Base-by-base conservation (phyloP, 2,888 invertebrate genomes). In the Gymnosoma rotundatum region DNA sequence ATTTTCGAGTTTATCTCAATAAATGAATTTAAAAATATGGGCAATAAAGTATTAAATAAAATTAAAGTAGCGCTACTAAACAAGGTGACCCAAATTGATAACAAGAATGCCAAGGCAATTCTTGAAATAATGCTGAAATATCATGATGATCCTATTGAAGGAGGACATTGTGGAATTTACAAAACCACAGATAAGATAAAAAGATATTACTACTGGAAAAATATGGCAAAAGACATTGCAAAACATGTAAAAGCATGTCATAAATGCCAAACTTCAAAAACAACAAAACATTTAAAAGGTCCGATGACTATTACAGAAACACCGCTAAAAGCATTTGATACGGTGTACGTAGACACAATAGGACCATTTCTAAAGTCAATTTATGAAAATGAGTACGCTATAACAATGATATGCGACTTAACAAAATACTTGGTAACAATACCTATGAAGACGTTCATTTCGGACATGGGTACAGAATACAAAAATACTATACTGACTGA, bases 401-500 rank as follows among this genome's bases (percentile, higher is more conserved):
- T 25, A 25, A 25, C 25, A n/a, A 78, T 70, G 14, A 78, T 48
- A 60, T 86, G 25, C 82, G 86, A 58, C 86, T 86, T 25, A 80
- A 86, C 48, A 42, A 42, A 42, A 42, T 42, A 42, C 12, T 42
- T 42, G 12, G 86, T 86, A 50, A 83, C 86, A 54, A 54, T 86
- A 18, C 83, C 74, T 32, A 84, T 86, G 75, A 25, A 25, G 25
- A 25, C 25, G 25, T 25, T 25, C 25, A 25, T 25, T 25, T 25
- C 25, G 25, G 25, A 83, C 64, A 42, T 66, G 45, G 38, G 25
- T 87, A 42, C 2, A 18, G 80, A 84, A 82, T 86, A 81, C 14
- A 83, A 78, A 75, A 86, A 85, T 42, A 45, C 74, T 78, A 42
- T 81, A 14, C 25, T 86, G 12, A 25, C 25, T 36, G 78, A 86